Evolutionary conservation across 2,888 invertebrate species (phyloP).

Genomic region (Heliconius erato): DNA sequence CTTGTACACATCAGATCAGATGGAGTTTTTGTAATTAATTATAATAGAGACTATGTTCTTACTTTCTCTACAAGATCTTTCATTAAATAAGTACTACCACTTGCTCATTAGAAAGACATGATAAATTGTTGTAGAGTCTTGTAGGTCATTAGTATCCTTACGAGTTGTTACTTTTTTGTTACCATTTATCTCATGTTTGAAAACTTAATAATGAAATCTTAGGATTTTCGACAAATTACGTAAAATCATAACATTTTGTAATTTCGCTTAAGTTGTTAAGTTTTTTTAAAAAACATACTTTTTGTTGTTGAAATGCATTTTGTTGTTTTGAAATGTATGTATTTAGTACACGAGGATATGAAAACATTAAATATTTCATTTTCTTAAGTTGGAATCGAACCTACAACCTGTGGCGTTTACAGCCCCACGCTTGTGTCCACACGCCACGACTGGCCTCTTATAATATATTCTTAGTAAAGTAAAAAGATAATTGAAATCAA

Average conservation of each 20-base stretch:
- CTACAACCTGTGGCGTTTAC: too few species aligned
- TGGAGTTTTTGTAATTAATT: constrained; percentile 30
- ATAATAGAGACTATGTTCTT: constrained; percentile 16
- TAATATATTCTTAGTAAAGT: background rate
- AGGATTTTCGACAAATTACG: background rate
- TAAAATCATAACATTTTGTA: background rate
- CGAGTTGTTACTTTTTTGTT: background rate
- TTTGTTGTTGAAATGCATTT: too few species aligned
- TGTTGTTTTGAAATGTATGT: too few species aligned
- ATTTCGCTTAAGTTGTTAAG: background rate
- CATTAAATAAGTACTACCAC: constrained; percentile 41
- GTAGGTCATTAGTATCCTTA: constrained; percentile 62
- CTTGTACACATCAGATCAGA: constrained; percentile 20
- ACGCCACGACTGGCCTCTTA: background rate
- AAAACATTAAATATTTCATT: too few species aligned
- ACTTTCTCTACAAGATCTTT: constrained; percentile 41
- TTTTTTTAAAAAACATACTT: too few species aligned
- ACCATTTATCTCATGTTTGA: background rate
- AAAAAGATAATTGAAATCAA: background rate
- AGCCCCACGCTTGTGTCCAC: too few species aligned
- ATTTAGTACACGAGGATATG: too few species aligned
- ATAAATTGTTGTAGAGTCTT: constrained; percentile 66
- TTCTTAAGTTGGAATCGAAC: too few species aligned
- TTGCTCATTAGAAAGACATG: constrained; percentile 68
- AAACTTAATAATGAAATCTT: background rate